Base-by-base conservation (phyloP, 2,797 vertebrate genomes). In the Gila robusta region DNA sequence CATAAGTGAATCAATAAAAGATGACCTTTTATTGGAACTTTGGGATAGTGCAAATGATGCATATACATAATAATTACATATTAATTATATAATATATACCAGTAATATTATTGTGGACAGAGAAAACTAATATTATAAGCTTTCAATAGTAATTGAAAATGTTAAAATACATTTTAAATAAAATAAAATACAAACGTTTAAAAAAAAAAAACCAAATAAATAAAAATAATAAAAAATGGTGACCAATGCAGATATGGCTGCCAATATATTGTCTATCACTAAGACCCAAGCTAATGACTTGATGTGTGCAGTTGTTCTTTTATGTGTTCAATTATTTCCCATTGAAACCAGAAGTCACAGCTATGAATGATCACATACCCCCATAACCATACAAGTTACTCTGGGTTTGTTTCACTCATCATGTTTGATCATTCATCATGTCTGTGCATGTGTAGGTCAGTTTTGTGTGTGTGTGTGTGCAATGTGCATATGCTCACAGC, bases 401-500 rank as follows among this genome's bases (percentile, higher is more conserved):
- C 49, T 72, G 35, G 28, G 28, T 66, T 66, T 32, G 64, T 66
- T 66, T 32, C 62, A 32, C 2, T 66, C 6, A 66, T 32, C 26
- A 64, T 28, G n/a, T 44, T 83, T 39, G 41, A 28, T 66, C 12
- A 66, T 52, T 66, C 6, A 66, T 32, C 26, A n/a, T 59, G 14
- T 79, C 52, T 85, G 32, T 66, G 32, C 56, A 66, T 66, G 78
- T 74, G 67, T 73, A 80, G 21, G 44, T n/a, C 47, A 28, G 21
- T 54, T n/a, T 47, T n/a, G 56, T 37, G 21, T 54, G 26, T 47
- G 26, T 47, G 74, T 79, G 44, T n/a, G 56, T 37, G 21, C 35
- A n/a, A n/a, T 47, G 76, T 79, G 44, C 0, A 73, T 62, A 71
- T 90, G 97, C 98, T 99, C 93, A 99, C 98, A 99, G 95, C 92